phyloP scores from a whole-genome alignment of 1,140 invertebrate genomes.

The Drosophila navojoa region DNA sequence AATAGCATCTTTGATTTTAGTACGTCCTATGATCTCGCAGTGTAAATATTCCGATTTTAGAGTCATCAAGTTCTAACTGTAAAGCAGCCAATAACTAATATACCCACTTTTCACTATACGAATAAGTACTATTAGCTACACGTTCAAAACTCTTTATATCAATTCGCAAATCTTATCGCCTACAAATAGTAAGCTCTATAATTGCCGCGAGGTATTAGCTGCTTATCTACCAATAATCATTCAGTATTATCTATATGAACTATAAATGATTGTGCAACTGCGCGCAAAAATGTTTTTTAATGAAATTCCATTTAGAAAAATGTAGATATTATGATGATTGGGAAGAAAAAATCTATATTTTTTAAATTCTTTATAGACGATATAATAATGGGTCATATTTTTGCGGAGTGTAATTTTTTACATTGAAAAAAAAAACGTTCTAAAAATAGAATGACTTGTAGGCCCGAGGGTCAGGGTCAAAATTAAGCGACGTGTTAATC shows the following conservation, averaged over 20 bases:
- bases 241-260: background rate
- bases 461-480: conserved; percentile 18
- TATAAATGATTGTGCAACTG: conserved; percentile 31
- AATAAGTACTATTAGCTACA: background rate
- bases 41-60: no score
- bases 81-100: no score
- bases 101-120: no score
- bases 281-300: background rate
- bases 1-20: no score
- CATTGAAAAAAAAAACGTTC: background rate
- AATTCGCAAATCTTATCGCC: conserved; percentile 26
- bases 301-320: no score
- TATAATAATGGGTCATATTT: no score
- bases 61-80: no score
- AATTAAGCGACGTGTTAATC: conserved; percentile 28
- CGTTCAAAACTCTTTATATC: background rate
- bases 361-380: no score
- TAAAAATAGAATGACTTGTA: background rate
- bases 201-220: conserved; percentile 11
- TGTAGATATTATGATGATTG: no score
- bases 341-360: no score
- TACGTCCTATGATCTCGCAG: no score
- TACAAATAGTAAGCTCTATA: conserved; percentile 10
- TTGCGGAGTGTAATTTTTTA: no score
- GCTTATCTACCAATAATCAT: conserved; percentile 19